phyloP scores from a whole-genome alignment of 2,113 vertebrate genomes.

The Scophthalmus maximus region DNA sequence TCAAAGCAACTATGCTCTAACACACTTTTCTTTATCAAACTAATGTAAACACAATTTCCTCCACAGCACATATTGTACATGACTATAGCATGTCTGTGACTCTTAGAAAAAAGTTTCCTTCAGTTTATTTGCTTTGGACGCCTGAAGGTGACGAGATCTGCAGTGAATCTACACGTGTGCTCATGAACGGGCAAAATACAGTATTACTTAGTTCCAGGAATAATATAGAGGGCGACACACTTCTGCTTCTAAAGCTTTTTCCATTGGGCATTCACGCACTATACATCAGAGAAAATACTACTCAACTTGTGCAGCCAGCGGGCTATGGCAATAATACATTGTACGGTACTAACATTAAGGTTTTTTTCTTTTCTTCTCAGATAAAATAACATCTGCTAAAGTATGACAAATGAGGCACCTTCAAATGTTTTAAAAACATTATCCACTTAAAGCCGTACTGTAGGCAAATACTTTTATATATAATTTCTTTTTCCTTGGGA shows the following conservation, averaged over 20 bases:
- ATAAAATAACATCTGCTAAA: constrained; percentile 78
- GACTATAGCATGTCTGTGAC: constrained; percentile 74
- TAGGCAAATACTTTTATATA: constrained; percentile 82
- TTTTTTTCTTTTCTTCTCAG: constrained; percentile 74
- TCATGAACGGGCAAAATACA: constrained; percentile 69
- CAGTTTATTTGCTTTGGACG: constrained; percentile 71
- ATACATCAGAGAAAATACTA: constrained; percentile 79
- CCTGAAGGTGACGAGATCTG: constrained; percentile 71
- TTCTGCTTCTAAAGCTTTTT: constrained; percentile 79
- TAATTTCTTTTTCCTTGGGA: constrained; percentile 72
- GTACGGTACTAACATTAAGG: constrained; percentile 76
- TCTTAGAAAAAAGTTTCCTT: constrained; percentile 63
- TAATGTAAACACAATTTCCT: constrained; percentile 84
- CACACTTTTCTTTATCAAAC: constrained; percentile 72
- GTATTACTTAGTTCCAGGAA: constrained; percentile 69
- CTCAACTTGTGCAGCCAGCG: constrained; percentile 79
- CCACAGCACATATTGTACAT: constrained; percentile 73
- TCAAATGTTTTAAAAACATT: constrained; percentile 80
- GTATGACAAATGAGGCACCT: constrained; percentile 82
- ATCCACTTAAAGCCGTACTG: constrained; percentile 80
- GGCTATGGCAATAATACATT: constrained; percentile 79
- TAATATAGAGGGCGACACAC: constrained; percentile 73
- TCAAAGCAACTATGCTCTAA: constrained; percentile 82
- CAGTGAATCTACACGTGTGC: constrained; percentile 74
- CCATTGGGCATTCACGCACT: constrained; percentile 76